Evolutionary conservation across 1,140 invertebrate genomes (phyloP).

Genomic region (Bombus pyrosoma): DNA sequence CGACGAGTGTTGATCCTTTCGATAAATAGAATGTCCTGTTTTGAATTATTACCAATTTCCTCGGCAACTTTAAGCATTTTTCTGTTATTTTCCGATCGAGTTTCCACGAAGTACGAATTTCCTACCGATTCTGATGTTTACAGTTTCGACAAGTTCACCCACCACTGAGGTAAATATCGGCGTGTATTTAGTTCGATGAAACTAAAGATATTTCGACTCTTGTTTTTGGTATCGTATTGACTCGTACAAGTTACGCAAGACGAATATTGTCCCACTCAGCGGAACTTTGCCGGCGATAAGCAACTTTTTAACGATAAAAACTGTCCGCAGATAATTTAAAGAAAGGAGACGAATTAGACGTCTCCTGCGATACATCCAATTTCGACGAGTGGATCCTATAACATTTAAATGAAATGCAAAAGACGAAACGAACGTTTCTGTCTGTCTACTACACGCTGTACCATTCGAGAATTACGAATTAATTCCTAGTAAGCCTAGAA

Average conservation of each 20-base stretch:
- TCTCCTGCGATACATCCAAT: fast-evolving
- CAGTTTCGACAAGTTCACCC: not conserved
- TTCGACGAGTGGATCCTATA: too few relatives aligned
- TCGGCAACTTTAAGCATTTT: not conserved
- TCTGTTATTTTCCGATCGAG: not conserved
- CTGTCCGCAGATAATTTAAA: too few relatives aligned
- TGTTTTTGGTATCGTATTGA: not conserved
- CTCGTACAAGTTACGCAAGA: not conserved
- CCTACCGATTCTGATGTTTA: not conserved
- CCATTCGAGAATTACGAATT: too few relatives aligned
- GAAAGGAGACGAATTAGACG: not conserved
- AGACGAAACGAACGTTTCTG: too few relatives aligned
- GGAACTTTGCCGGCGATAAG: not conserved
- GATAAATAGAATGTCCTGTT: fast-evolving
- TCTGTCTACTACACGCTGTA: too few relatives aligned
- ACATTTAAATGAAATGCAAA: too few relatives aligned
- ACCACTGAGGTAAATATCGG: not conserved
- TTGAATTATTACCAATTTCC: not conserved
- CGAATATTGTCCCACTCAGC: not conserved
- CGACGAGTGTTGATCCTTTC: not conserved
- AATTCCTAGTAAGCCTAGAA: too few relatives aligned
- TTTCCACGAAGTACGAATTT: not conserved
- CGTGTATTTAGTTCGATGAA: not conserved
- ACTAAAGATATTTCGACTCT: not conserved
- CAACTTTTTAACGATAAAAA: not conserved